Evolutionary conservation across 2,888 invertebrate genomes (phyloP).

Genomic region (Sinhomidia bicolor): DNA sequence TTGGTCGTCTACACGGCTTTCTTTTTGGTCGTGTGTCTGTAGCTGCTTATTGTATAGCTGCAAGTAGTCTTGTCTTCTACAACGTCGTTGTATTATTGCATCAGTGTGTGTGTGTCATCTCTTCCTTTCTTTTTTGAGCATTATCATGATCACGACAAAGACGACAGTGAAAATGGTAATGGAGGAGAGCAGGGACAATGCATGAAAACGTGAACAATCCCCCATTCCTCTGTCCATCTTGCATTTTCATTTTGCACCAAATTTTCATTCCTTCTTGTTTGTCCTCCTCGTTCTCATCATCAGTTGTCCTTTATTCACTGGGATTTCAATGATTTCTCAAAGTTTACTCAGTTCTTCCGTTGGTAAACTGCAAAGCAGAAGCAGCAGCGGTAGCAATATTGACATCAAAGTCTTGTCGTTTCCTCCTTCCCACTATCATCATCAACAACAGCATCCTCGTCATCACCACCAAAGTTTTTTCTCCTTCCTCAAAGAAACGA

Average conservation of each 20-base stretch:
- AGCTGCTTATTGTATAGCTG: too few relatives aligned
- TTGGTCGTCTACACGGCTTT: background rate
- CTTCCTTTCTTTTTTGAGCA: background rate
- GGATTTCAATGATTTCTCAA: constrained; percentile 46
- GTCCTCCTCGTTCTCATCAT: constrained; percentile 33
- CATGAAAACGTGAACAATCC: constrained; percentile 26
- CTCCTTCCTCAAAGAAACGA: constrained; percentile 24
- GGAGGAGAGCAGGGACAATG: background rate
- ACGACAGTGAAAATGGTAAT: background rate
- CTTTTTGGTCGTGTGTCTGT: background rate
- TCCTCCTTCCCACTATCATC: constrained; percentile 12
- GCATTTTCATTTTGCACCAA: constrained; percentile 39
- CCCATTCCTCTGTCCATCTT: background rate
- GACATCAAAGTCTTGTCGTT: constrained; percentile 42
- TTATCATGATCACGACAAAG: too few relatives aligned
- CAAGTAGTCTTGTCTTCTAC: too few relatives aligned
- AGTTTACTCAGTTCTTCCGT: constrained; percentile 12
- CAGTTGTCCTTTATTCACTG: constrained; percentile 48
- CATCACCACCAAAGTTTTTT: constrained; percentile 31
- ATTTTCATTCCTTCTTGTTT: constrained; percentile 20
- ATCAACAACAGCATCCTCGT: background rate
- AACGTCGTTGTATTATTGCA: constrained; percentile 18
- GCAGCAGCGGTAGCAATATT: constrained; percentile 18
- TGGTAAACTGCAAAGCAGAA: constrained; percentile 35
- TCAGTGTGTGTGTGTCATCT: too few relatives aligned